Percentiles rank a stretch among this genome's conserved stretches.
Evolutionary conservation across 2,113 vertebrate genomes (phyloP).

Genomic region (Prietella phreatophila): DNA sequence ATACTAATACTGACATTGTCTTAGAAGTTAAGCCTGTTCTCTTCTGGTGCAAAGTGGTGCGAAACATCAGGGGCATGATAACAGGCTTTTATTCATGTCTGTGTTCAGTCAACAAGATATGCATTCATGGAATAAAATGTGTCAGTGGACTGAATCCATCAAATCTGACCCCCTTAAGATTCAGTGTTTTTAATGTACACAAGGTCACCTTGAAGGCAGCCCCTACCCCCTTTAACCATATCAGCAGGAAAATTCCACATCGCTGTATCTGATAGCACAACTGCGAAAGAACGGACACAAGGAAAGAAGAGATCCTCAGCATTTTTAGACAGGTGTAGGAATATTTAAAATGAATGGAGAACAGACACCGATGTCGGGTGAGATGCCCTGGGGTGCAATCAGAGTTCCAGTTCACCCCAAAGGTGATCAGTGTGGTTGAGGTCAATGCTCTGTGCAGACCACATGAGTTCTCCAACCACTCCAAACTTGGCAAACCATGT

Average conservation of each 20-base stretch:
- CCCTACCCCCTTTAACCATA: conserved; percentile 35
- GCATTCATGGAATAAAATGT: not conserved
- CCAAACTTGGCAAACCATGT: not conserved
- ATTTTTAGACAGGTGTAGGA: conserved; percentile 16
- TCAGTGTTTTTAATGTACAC: conserved; percentile 8
- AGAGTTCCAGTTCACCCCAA: not conserved
- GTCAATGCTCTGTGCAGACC: not conserved
- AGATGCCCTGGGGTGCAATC: not conserved
- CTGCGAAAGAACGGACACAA: conserved; percentile 36
- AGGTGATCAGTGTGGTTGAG: not conserved
- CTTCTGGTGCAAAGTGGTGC: too few species aligned
- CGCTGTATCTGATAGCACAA: conserved; percentile 22
- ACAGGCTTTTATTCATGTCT: conserved; percentile 2
- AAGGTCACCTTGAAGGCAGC: conserved; percentile 56
- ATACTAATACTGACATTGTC: not conserved
- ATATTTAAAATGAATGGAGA: not conserved
- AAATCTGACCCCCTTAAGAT: not conserved
- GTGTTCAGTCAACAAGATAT: not conserved
- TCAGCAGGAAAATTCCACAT: conserved; percentile 51
- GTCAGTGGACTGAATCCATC: too few species aligned
- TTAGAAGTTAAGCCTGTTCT: not conserved
- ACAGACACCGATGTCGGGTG: not conserved
- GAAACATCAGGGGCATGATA: not conserved
- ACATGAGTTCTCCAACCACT: not conserved
- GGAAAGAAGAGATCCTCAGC: conserved; percentile 23